phyloP scores from a whole-genome alignment of 2,888 invertebrate species.

The Theretra japonica region DNA sequence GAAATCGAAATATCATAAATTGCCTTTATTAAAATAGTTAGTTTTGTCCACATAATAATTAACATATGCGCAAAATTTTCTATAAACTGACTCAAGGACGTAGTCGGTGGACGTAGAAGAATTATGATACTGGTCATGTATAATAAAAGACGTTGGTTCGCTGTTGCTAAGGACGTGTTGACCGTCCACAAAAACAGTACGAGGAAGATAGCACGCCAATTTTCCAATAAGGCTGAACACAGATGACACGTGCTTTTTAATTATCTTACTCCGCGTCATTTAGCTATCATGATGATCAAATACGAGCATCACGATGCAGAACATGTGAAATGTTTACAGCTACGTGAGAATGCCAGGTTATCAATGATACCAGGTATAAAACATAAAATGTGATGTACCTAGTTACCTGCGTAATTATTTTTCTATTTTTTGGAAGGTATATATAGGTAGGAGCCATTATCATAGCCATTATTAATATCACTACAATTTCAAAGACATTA shows the following conservation, averaged over 20 bases:
- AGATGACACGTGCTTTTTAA: constrained; percentile 5
- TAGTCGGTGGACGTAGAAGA: not conserved
- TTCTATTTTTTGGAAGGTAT: too few relatives aligned
- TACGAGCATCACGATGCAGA: constrained; percentile 11
- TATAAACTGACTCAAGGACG: not conserved
- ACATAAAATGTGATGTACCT: too few relatives aligned
- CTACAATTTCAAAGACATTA: too few relatives aligned
- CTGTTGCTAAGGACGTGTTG: not conserved
- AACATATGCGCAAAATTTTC: not conserved
- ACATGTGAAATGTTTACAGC: constrained; percentile 4
- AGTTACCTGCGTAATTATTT: too few relatives aligned
- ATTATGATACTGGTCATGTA: not conserved
- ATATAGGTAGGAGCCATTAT: too few relatives aligned
- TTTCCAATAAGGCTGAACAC: not conserved
- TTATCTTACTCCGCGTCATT: not conserved
- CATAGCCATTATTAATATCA: too few relatives aligned
- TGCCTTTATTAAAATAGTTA: not conserved
- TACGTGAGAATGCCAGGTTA: not conserved
- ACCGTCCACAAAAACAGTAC: not conserved
- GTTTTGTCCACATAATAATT: not conserved
- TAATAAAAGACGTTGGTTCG: not conserved
- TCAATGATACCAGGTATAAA: not conserved
- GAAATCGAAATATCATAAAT: too few relatives aligned
- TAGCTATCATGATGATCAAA: constrained; percentile 1
- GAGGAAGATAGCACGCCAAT: not conserved